Evolutionary conservation across 1,140 invertebrate genomes (phyloP).

Genomic region (Apis dorsata): DNA sequence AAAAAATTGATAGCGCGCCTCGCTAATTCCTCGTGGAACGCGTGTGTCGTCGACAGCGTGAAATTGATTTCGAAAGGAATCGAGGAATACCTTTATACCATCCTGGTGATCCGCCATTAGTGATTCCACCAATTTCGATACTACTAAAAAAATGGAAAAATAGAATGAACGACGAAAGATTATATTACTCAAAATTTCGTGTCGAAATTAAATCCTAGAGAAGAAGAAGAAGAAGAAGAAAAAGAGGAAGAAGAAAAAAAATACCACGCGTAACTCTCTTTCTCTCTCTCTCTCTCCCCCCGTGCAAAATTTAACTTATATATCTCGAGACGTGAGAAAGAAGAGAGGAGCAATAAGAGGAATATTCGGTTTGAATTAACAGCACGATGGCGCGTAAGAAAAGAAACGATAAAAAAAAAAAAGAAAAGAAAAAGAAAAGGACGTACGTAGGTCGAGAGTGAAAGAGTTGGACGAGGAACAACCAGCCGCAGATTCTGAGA

Average conservation of each 20-base stretch:
- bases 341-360: background rate
- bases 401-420: background rate
- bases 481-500: conserved; percentile 24
- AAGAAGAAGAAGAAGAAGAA: too few relatives aligned
- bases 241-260: background rate
- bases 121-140: background rate
- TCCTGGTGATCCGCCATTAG: too few relatives aligned
- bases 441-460: background rate
- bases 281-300: too few relatives aligned
- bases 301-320: background rate
- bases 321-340: background rate
- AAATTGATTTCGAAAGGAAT: background rate
- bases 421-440: too few relatives aligned
- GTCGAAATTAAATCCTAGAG: too few relatives aligned
- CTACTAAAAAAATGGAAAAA: too few relatives aligned
- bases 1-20: background rate
- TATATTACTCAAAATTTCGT: too few relatives aligned
- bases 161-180: too few relatives aligned
- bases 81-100: background rate
- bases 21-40: background rate
- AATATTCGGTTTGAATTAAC: conserved; percentile 34
- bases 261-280: background rate
- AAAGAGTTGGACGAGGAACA: background rate
- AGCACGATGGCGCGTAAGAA: conserved; percentile 1
- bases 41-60: background rate